A percentile compares a stretch with the other conserved stretches of the same genome.
These are phyloP conservation scores for Gambelia wislizenii DNA, from an alignment of 2,797 vertebrate genomes.

Conservation along the genomic window DNA sequence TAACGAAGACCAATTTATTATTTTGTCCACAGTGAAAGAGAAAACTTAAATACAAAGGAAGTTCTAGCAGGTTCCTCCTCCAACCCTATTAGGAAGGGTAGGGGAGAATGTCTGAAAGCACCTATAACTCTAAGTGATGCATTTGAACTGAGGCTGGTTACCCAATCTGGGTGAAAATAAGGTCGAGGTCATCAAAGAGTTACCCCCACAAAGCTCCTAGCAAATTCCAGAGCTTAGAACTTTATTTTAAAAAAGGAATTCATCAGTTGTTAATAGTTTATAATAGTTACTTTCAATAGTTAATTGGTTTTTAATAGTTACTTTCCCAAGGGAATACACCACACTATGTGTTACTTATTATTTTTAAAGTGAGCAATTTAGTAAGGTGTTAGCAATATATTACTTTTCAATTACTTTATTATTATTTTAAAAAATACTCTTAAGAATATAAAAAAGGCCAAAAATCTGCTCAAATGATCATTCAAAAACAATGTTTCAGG, in stretches of 20 bases:
- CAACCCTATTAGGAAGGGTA: too few relatives aligned
- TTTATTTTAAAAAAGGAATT: too few relatives aligned
- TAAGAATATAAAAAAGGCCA: neutral
- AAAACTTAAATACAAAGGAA: neutral
- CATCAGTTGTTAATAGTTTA: too few relatives aligned
- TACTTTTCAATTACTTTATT: neutral
- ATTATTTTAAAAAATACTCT: neutral
- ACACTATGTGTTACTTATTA: too few relatives aligned
- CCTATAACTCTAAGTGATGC: neutral
- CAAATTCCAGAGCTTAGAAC: too few relatives aligned
- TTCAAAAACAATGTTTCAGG: neutral
- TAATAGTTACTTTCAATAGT: too few relatives aligned
- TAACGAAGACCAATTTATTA: constrained; percentile 21
- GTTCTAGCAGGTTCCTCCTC: neutral
- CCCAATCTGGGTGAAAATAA: neutral
- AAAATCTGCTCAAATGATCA: neutral
- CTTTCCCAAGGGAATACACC: too few relatives aligned
- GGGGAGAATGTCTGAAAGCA: neutral
- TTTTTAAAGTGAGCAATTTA: neutral
- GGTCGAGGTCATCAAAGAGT: neutral
- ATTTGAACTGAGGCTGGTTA: too few relatives aligned
- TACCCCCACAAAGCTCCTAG: too few relatives aligned
- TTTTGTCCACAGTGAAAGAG: constrained; percentile 34
- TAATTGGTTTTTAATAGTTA: too few relatives aligned
- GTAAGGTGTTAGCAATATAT: neutral